Evolutionary conservation across 1,140 invertebrate species (phyloP).

Genomic region (Teleopsis dalmanni): DNA sequence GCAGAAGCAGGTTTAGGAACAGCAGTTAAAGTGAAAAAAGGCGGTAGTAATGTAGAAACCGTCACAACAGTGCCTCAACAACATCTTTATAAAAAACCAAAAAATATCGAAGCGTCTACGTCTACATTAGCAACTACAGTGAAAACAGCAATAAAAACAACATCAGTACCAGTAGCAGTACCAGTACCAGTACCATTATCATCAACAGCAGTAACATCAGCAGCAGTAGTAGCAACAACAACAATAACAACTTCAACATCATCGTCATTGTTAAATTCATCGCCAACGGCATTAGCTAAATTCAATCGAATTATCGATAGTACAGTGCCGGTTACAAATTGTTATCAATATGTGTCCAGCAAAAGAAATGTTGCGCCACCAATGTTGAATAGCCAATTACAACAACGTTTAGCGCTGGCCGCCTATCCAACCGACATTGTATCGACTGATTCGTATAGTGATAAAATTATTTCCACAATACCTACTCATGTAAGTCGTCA

Average conservation of each 20-base stretch:
- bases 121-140: conserved; percentile 5
- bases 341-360: conserved; percentile 9
- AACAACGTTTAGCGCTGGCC: conserved; percentile 3
- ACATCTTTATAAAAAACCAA: conserved; percentile 33
- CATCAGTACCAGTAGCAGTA: not conserved
- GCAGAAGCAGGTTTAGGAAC: not conserved
- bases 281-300: conserved; percentile 41
- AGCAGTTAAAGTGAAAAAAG: conserved; percentile 3
- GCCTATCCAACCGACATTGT: conserved; percentile 6
- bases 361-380: conserved; percentile 11
- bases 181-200: conserved; percentile 1
- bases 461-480: conserved; percentile 15
- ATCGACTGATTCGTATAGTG: conserved; percentile 20
- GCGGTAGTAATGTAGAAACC: conserved; percentile 35
- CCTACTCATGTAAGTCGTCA: not conserved
- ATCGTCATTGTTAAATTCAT: conserved; percentile 19
- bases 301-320: conserved; percentile 42
- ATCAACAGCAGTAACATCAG: conserved; percentile 4
- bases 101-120: conserved; percentile 13
- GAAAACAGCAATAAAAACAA: conserved; percentile 5
- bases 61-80: conserved; percentile 44
- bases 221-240: conserved; percentile 7
- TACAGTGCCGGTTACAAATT: conserved; percentile 23
- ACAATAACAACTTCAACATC: conserved; percentile 22
- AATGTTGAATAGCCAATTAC: not conserved